A percentile compares a stretch with the other conserved stretches of the same genome.
phyloP scores from a whole-genome alignment of 2,797 vertebrate species.

The Erithacus rubecula region DNA sequence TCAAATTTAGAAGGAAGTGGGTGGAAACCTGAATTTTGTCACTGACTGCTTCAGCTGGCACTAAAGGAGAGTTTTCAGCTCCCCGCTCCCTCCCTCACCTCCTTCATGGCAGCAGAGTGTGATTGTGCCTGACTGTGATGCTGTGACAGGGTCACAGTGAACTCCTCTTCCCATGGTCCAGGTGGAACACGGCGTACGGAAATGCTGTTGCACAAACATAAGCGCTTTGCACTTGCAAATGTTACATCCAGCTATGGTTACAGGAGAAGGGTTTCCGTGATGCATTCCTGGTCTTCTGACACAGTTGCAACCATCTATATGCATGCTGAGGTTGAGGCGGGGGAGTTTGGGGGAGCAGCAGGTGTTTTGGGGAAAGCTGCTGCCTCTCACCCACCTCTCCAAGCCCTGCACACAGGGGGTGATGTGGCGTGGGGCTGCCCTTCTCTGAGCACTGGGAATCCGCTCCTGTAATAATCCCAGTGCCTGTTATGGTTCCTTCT shows the following conservation, averaged over 20 bases:
- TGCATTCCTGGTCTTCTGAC: slow-evolving; percentile 54
- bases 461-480: neutral
- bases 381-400: neutral
- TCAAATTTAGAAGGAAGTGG: slow-evolving; percentile 63
- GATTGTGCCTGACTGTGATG: slow-evolving; percentile 52
- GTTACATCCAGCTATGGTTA: slow-evolving; percentile 26
- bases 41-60: slow-evolving; percentile 49
- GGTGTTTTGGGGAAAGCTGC: slow-evolving; percentile 11
- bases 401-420: neutral
- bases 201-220: slow-evolving; percentile 55
- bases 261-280: slow-evolving; percentile 54
- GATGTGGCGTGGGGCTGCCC: neutral
- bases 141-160: neutral
- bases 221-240: neutral
- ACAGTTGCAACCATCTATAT: slow-evolving; percentile 38
- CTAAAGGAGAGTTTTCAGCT: slow-evolving; percentile 1
- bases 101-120: slow-evolving; percentile 33
- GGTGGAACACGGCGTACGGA: slow-evolving; percentile 53
- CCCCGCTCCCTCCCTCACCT: slow-evolving; percentile 18
- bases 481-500: neutral
- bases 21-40: slow-evolving; percentile 55
- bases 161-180: neutral
- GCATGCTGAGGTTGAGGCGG: neutral
- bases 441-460: neutral
- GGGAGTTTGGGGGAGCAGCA: neutral